Evolutionary conservation across 2,113 vertebrate genomes (phyloP), one percentile per base, ranked within the genome.

Genomic region (Peucedramus taeniatus): DNA sequence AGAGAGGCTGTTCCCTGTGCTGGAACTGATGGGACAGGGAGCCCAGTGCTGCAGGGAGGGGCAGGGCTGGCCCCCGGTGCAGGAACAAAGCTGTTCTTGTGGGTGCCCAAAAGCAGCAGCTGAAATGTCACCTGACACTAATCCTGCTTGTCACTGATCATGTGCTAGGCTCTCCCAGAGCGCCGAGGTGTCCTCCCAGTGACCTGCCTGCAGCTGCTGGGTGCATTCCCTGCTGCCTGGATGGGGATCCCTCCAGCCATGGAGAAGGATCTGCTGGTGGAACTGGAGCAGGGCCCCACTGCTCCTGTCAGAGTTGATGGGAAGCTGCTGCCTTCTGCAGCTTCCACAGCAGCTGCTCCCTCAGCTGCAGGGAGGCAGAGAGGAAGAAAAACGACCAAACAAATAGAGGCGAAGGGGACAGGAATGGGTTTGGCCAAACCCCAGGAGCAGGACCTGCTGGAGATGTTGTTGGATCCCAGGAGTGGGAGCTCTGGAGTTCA

Each of bases 1-100:
- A 15, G 0, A 1, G 75, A 42, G 22, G 50, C 26, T n/a, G 39
- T 3, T 75, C 40, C 21, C 1, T 5, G 24, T 11, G 13, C 49
- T 77, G 77, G 33, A n/a, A 33, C 0, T 26, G 80, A 16, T 33
- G 79, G 83, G 4, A 10, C 28, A 33, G 31, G 53, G 39, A 66
- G 26, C 31, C 26, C 69, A 53, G 77, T 4, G 53, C 14, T 0
- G 0, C 50, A 30, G 24, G 6, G 28, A 78, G 66, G 60, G 42
- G 28, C 74, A 79, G 47, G 23, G n/a, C n/a, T 95, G 78, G 51
- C 30, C 35, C 65, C 19, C 64, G 17, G 20, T 1, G 44, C 65
- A 47, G 61, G 42, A 88, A 80, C 82, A 90, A 80, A 76, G 53
- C 17, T 20, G 21, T 2, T 77, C 42, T 14, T 72, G 37, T 86